Conservation (phyloP, 2,888 invertebrate genomes). For the Folsomia manolachei region DNA sequence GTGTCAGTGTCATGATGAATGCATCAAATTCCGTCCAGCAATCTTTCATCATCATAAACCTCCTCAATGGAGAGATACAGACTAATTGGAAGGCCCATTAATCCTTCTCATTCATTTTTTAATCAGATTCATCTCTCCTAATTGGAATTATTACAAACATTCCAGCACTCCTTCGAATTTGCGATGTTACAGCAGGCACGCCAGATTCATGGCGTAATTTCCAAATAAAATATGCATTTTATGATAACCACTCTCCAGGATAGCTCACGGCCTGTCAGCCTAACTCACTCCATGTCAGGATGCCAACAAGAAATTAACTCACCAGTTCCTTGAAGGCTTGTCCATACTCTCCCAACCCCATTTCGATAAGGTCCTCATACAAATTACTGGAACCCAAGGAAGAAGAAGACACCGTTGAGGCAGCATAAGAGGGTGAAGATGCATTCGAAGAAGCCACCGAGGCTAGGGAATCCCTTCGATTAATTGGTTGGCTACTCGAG, state of each 20-base stretch:
- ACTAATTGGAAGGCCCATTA: neutral
- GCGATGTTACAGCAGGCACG: no score
- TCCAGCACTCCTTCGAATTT: no score
- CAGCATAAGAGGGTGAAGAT: conserved; percentile 5
- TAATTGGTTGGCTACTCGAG: neutral
- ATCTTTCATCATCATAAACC: no score
- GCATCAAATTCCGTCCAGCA: neutral
- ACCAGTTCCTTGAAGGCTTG: neutral
- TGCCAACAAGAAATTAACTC: neutral
- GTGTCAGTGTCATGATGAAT: neutral
- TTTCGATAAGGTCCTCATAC: conserved; percentile 26
- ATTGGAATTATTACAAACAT: neutral
- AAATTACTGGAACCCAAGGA: conserved; percentile 15
- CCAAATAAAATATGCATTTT: no score
- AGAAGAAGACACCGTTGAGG: neutral
- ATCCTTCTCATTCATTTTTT: neutral
- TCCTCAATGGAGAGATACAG: no score
- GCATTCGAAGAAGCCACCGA: conserved; percentile 7
- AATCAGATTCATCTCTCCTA: neutral
- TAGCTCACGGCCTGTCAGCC: neutral
- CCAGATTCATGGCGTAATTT: no score
- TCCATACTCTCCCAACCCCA: conserved; percentile 25
- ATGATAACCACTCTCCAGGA: neutral
- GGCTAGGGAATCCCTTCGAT: neutral
- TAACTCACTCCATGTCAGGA: neutral